phyloP scores from a whole-genome alignment of 2,797 vertebrate species.

The Sarcophilus harrisii region DNA sequence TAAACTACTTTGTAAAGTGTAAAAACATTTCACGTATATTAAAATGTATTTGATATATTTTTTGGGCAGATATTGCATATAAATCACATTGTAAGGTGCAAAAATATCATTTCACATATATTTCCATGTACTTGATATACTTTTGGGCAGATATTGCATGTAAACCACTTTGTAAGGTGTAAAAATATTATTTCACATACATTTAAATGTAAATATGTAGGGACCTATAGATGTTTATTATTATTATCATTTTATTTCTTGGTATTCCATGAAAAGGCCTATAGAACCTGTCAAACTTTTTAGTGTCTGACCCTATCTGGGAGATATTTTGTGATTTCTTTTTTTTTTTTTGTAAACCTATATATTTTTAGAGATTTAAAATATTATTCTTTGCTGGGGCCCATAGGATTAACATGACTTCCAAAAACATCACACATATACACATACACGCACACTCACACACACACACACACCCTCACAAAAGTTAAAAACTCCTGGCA shows the following conservation, averaged over 20 bases:
- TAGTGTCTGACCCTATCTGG: neutral
- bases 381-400: neutral
- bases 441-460: neutral
- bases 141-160: neutral
- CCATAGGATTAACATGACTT: neutral
- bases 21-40: too few relatives aligned
- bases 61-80: too few relatives aligned
- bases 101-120: too few relatives aligned
- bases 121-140: neutral
- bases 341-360: neutral
- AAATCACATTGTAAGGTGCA: too few relatives aligned
- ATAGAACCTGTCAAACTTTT: neutral
- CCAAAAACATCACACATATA: neutral
- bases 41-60: too few relatives aligned
- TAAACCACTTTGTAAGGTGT: too few relatives aligned
- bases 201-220: neutral
- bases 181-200: neutral
- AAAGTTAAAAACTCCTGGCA: neutral
- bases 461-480: neutral
- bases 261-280: neutral
- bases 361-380: neutral
- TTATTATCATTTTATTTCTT: neutral
- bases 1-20: too few relatives aligned
- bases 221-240: neutral
- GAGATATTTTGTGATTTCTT: neutral